These are phyloP conservation scores for Leptopterna dolabrata DNA, from an alignment of 2,888 invertebrate genomes.

Conservation along the genomic window DNA sequence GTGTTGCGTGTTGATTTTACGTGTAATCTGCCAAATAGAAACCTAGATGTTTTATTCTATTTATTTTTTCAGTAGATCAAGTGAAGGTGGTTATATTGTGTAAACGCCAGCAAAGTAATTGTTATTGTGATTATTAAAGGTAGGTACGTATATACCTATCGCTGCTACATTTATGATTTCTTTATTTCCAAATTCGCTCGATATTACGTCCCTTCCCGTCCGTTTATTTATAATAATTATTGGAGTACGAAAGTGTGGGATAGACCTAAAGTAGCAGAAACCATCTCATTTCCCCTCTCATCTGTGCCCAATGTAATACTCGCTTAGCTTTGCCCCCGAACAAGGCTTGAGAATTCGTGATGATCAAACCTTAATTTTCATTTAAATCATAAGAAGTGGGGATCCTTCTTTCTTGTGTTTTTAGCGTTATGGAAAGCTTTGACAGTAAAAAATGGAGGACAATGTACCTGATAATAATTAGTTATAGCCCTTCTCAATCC, in stretches of 20 bases:
- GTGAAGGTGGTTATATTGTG: no score
- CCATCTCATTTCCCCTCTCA: neutral
- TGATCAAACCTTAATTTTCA: neutral
- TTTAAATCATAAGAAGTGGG: neutral
- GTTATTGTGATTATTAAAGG: no score
- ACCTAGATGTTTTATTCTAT: no score
- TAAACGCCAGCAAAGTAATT: no score
- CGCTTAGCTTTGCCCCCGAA: neutral
- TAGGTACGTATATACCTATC: no score
- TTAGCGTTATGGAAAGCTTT: constrained; percentile 14
- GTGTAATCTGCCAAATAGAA: no score
- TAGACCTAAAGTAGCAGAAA: neutral
- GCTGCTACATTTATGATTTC: no score
- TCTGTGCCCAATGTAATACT: neutral
- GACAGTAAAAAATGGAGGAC: constrained; percentile 26
- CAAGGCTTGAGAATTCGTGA: neutral
- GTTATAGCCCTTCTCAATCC: constrained; percentile 14
- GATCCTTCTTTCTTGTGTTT: neutral
- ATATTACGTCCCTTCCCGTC: no score
- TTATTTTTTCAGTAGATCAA: no score
- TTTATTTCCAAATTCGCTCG: no score
- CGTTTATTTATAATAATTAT: no score
- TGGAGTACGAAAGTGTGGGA: no score
- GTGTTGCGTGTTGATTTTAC: neutral
- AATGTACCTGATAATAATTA: constrained; percentile 39